Evolutionary conservation across 2,888 invertebrate species (phyloP).

Genomic region (Acanthosepion pharaonis): DNA sequence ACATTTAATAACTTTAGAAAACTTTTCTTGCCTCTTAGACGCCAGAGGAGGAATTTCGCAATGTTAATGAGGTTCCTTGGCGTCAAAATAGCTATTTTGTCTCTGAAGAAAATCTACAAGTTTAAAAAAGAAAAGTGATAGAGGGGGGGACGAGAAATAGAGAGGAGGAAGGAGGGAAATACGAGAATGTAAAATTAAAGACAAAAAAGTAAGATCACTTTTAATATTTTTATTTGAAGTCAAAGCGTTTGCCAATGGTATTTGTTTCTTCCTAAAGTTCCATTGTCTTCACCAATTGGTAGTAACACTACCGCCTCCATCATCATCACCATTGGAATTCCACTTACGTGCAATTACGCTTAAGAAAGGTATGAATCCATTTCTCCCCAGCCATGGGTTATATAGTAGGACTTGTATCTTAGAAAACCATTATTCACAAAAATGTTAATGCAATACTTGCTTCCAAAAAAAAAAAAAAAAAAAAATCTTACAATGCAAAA

Average conservation of each 20-base stretch:
- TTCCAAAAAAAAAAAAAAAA: too few relatives aligned
- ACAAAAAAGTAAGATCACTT: background rate
- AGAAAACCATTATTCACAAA: too few relatives aligned
- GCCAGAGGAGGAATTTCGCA: constrained; percentile 22
- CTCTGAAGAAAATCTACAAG: background rate
- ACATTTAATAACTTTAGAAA: background rate
- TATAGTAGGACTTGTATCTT: too few relatives aligned
- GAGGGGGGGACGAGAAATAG: background rate
- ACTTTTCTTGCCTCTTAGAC: constrained; percentile 21
- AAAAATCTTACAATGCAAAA: too few relatives aligned
- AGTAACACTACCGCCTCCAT: too few relatives aligned
- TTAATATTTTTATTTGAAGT: background rate
- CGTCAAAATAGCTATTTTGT: background rate
- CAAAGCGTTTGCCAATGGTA: too few relatives aligned
- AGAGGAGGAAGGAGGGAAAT: background rate
- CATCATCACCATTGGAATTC: too few relatives aligned
- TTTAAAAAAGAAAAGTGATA: background rate
- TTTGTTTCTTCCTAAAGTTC: too few relatives aligned
- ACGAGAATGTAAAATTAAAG: background rate
- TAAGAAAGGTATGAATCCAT: background rate
- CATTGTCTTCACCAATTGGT: too few relatives aligned
- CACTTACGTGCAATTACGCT: too few relatives aligned
- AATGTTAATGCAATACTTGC: too few relatives aligned
- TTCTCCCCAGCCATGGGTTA: background rate
- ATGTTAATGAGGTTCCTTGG: constrained; percentile 33